phyloP scores from a whole-genome alignment of 2,888 invertebrate species.

The Noctuana brunneofusca region DNA sequence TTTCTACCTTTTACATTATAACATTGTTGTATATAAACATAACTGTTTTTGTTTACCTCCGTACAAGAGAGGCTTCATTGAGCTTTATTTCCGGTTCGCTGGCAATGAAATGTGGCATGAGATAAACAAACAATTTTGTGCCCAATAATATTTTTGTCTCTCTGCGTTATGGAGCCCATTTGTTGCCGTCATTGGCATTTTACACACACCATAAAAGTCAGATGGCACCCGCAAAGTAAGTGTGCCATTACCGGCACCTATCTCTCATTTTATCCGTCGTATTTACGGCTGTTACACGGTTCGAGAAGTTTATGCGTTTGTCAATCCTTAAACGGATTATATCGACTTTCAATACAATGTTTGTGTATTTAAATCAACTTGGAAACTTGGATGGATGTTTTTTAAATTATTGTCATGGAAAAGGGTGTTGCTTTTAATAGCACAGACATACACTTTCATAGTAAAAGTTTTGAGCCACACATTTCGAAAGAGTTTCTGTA shows the following conservation, averaged over 20 bases:
- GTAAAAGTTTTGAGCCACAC: too few relatives aligned
- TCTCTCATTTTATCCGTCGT: conserved; percentile 32
- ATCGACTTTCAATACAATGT: neutral
- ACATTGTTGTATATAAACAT: neutral
- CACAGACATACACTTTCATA: neutral
- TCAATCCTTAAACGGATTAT: conserved; percentile 4
- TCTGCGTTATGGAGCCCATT: conserved; percentile 26
- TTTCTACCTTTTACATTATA: neutral
- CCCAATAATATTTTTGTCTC: conserved; percentile 35
- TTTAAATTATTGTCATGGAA: neutral
- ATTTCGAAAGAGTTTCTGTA: too few relatives aligned
- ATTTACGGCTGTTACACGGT: conserved; percentile 25
- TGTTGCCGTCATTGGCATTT: conserved; percentile 34
- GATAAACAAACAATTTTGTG: conserved; percentile 34
- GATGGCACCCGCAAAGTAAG: conserved; percentile 32
- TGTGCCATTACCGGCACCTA: conserved; percentile 33
- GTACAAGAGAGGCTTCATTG: conserved; percentile 26
- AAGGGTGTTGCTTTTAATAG: neutral
- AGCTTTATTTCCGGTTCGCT: conserved; percentile 25
- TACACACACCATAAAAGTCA: conserved; percentile 35
- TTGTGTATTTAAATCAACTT: neutral
- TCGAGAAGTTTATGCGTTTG: conserved; percentile 23
- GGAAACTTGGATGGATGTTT: neutral
- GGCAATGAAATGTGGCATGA: conserved; percentile 29
- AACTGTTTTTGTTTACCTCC: conserved; percentile 18